Base-by-base conservation (phyloP, 1,140 invertebrate species). In the Drosophila neocordata region DNA sequence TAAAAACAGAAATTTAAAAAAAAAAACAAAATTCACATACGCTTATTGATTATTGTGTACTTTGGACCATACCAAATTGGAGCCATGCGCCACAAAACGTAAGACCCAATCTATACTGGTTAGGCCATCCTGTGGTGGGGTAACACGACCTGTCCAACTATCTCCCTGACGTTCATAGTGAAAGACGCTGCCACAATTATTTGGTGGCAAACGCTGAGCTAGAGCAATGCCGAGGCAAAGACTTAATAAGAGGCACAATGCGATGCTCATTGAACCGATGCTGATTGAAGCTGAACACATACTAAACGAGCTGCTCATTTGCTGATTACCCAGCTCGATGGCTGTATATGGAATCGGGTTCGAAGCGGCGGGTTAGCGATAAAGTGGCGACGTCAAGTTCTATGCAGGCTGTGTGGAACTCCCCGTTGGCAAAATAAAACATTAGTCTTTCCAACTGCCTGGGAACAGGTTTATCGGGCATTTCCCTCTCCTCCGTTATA, bases 181-280 rank as follows among this genome's bases (percentile, higher is more conserved):
- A 11, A 65, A 69, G 2, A 85, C 22, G 9, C 27, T 65, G 0
- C 35, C 55, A 18, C 82, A 85, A 24, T 66, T 56, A 22, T 81
- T 79, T 5, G 44, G 18, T 12, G 82, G 78, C 27, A 67, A 22
- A 2, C 55, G n/a, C 51, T 72, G 75, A 1, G 67, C 22, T 38
- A 67, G 18, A 9, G 35, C 69, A 37, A 52, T 18, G 7, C 51
- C 7, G 27, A 77, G 44, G 48, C 48, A 66, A 65, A 85, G 55
- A 48, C 53, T 61, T 9, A 85, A 31, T 34, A 68, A 38, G 12
- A 63, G 37, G 35, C 75, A 13, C 34, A 24, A 34, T 13, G 13
- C 31, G 35, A 51, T 62, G 22, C 34, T 51, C 80, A 84, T 84
- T 76, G 65, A 69, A 77, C 77, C 69, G 67, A 66, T 59, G 62